These are phyloP conservation scores for Peromyscus californicus DNA, from an alignment of 2,113 vertebrate genomes.

Conservation along the genomic window DNA sequence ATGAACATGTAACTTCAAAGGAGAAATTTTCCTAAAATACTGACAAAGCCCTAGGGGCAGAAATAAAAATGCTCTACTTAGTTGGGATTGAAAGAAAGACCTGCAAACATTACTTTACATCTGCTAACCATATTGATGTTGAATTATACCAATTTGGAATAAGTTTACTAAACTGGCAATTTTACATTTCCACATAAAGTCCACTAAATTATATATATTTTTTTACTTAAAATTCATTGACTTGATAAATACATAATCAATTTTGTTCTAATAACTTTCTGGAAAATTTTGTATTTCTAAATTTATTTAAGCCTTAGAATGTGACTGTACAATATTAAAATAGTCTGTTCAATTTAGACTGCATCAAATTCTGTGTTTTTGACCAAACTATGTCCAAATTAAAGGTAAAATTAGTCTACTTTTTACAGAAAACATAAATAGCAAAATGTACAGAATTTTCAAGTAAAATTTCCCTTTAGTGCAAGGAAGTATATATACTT, in stretches of 20 bases:
- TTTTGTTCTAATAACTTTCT: neutral
- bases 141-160: neutral
- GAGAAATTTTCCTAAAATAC: neutral
- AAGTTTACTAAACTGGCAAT: neutral
- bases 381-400: neutral
- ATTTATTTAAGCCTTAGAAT: neutral
- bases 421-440: neutral
- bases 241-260: neutral
- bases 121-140: neutral
- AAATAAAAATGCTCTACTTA: conserved; percentile 38
- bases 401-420: neutral
- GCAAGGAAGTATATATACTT: conserved; percentile 10
- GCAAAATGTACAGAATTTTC: conserved; percentile 13
- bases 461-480: neutral
- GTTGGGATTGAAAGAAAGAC: neutral
- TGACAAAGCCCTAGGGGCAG: neutral
- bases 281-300: neutral
- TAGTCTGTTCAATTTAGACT: neutral
- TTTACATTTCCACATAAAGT: neutral
- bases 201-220: neutral
- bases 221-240: neutral
- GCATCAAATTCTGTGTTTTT: neutral
- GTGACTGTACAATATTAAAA: neutral
- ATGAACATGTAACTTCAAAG: neutral
- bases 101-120: neutral